A percentile compares a stretch with the other conserved stretches of the same genome.
phyloP scores from a whole-genome alignment of 2,797 vertebrate genomes.

The Acridotheres tristis region DNA sequence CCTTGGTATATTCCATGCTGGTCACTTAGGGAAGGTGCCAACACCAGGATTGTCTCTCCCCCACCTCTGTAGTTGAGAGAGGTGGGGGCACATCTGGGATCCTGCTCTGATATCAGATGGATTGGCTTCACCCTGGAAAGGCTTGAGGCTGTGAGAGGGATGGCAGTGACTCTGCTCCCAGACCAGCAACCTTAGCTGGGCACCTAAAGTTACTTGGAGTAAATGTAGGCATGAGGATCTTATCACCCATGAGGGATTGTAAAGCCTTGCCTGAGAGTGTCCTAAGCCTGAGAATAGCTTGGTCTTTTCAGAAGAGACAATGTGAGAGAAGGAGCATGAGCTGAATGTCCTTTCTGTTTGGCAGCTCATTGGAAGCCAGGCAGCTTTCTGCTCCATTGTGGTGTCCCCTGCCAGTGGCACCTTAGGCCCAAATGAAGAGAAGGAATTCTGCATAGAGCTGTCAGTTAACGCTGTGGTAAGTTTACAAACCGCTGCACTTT shows the following conservation, averaged over 20 bases:
- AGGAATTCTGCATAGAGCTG: constrained; percentile 80
- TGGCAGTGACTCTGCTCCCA: not conserved
- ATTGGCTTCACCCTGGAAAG: not conserved
- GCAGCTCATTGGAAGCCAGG: constrained; percentile 82
- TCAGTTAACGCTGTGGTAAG: constrained; percentile 78
- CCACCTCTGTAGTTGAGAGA: not conserved
- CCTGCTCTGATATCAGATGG: not conserved
- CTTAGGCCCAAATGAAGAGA: constrained; percentile 82
- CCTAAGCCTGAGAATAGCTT: not conserved
- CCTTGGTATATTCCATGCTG: not conserved
- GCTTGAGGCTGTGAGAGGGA: not conserved
- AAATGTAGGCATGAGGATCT: not conserved
- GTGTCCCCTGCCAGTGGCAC: constrained; percentile 79
- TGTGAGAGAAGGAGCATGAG: not conserved
- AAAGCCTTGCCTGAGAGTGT: not conserved
- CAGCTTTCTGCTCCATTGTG: constrained; percentile 71
- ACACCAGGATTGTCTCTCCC: not conserved
- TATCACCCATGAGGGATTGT: fast-evolving
- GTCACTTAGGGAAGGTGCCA: not conserved
- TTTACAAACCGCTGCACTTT: not conserved
- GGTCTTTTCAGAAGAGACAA: not conserved
- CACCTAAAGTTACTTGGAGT: not conserved
- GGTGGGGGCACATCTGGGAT: not conserved
- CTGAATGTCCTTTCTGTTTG: not conserved
- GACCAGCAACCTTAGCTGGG: not conserved